Conservation (phyloP, 2,797 vertebrate species). For the Vireo griseus region DNA sequence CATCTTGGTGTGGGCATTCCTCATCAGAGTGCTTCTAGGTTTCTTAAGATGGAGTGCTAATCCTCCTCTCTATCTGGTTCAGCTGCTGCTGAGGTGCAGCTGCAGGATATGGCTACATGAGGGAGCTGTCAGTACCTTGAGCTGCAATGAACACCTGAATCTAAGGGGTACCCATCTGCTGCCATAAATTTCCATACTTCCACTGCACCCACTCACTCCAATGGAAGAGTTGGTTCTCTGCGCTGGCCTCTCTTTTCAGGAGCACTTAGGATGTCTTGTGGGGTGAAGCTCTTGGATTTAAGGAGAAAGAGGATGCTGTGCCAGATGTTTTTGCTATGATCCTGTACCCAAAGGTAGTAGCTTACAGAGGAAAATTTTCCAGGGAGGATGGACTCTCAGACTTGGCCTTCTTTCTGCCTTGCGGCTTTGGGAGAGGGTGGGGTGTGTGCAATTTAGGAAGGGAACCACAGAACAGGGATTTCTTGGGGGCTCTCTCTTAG, state of each 20-base stretch:
- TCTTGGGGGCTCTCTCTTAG: not conserved
- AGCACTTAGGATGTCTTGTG: not conserved
- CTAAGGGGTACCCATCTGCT: not conserved
- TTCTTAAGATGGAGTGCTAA: not conserved
- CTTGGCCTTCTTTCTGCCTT: not conserved
- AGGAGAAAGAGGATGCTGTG: not conserved
- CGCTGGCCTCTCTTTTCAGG: not conserved
- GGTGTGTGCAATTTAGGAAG: fast-evolving
- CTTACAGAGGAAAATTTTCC: not conserved
- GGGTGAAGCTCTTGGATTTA: not conserved
- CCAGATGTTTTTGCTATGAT: not conserved
- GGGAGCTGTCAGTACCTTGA: not conserved
- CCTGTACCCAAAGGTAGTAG: not conserved
- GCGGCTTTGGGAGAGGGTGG: not conserved
- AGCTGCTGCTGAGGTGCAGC: not conserved
- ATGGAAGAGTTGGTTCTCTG: not conserved
- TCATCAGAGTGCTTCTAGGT: not conserved
- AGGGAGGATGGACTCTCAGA: not conserved
- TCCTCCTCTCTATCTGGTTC: not conserved
- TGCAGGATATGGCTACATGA: not conserved
- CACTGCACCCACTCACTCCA: not conserved
- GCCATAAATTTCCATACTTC: not conserved
- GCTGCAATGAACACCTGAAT: not conserved
- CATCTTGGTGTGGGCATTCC: not conserved
- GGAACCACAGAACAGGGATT: not conserved